These are phyloP conservation scores for Podocnemis expansa DNA, from an alignment of 2,113 vertebrate species.

Conservation along the genomic window DNA sequence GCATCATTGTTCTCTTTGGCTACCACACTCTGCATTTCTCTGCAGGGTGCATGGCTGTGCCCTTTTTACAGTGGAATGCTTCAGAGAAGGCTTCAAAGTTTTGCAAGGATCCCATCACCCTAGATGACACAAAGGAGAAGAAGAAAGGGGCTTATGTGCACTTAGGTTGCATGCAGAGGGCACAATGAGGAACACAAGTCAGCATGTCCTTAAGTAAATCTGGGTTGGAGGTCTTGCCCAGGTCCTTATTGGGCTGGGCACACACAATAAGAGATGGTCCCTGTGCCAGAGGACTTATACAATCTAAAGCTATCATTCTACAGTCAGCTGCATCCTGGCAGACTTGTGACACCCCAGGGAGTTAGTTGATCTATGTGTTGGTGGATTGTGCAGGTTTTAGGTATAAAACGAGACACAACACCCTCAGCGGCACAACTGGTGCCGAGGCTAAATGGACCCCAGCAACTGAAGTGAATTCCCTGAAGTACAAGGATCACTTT, in stretches of 20 bases:
- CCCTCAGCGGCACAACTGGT: neutral
- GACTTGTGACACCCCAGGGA: neutral
- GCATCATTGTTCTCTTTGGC: neutral
- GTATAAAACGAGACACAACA: neutral
- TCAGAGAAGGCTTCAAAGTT: constrained; percentile 94
- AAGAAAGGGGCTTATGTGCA: neutral
- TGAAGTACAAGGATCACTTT: neutral
- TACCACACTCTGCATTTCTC: constrained; percentile 93
- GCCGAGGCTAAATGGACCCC: neutral
- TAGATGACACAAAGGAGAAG: constrained; percentile 60
- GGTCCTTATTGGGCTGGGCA: neutral
- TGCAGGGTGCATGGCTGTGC: constrained; percentile 87
- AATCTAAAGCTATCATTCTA: neutral
- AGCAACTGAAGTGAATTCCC: neutral
- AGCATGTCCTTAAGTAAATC: accelerated
- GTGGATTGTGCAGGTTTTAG: neutral
- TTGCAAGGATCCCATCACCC: constrained; percentile 95
- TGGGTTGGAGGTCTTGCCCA: accelerated
- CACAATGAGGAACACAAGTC: neutral
- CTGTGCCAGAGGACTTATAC: neutral
- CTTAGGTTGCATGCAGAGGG: accelerated
- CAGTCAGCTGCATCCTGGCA: neutral
- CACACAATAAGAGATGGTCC: neutral
- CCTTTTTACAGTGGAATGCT: constrained; percentile 87
- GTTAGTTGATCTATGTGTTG: neutral